These are phyloP conservation scores for Anthrax anthrax DNA, from an alignment of 2,888 invertebrate genomes.

Conservation along the genomic window DNA sequence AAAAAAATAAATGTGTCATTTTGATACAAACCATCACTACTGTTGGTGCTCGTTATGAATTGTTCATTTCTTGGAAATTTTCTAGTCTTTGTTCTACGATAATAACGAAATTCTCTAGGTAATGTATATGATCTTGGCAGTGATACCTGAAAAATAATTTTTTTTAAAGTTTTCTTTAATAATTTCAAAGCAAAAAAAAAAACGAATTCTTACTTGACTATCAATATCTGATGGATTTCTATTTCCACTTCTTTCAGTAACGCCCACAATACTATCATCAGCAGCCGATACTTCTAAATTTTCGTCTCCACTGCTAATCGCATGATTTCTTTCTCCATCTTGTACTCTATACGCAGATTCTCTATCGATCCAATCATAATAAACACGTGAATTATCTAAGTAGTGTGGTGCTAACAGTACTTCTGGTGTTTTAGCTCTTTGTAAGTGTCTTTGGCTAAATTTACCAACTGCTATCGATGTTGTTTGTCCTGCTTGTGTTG, in stretches of 20 bases:
- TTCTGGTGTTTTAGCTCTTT: slow-evolving; percentile 59
- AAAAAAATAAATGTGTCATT: not conserved
- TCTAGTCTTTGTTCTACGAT: slow-evolving; percentile 41
- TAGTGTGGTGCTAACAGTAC: slow-evolving; percentile 64
- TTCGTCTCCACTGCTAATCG: slow-evolving; percentile 18
- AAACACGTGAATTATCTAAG: slow-evolving; percentile 30
- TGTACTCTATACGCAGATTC: slow-evolving; percentile 14
- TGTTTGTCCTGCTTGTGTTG: slow-evolving; percentile 5
- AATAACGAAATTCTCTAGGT: slow-evolving; percentile 74
- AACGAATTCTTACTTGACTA: slow-evolving; percentile 43
- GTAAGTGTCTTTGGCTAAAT: slow-evolving; percentile 27
- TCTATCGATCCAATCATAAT: slow-evolving; percentile 38
- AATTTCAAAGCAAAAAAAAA: too few relatives aligned
- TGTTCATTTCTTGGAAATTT: slow-evolving; percentile 49
- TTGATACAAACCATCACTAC: slow-evolving; percentile 55
- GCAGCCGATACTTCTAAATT: slow-evolving; percentile 17
- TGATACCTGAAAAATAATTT: slow-evolving; percentile 55
- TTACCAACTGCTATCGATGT: slow-evolving; percentile 10
- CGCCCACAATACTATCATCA: slow-evolving; percentile 16
- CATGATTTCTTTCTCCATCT: slow-evolving; percentile 9
- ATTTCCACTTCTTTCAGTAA: slow-evolving; percentile 13
- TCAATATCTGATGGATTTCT: slow-evolving; percentile 52
- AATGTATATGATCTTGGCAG: slow-evolving; percentile 72
- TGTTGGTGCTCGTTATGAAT: slow-evolving; percentile 67
- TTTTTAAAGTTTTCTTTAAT: not conserved